Percentiles rank a stretch among this genome's conserved stretches.
phyloP scores from a whole-genome alignment of 2,113 vertebrate genomes.

The Pangasianodon gigas region DNA sequence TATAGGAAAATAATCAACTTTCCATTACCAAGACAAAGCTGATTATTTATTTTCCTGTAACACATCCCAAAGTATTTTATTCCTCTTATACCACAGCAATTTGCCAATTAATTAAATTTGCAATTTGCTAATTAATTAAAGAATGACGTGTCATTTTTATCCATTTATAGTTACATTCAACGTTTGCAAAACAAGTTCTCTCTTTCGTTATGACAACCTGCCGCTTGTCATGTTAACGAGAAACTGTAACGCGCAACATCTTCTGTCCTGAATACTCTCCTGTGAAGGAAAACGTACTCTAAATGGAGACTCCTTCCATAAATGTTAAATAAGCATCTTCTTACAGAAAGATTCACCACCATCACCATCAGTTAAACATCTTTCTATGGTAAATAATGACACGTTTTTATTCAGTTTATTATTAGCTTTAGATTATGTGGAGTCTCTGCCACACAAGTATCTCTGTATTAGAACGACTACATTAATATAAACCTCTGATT shows the following conservation, averaged over 20 bases:
- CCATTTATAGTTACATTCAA: neutral
- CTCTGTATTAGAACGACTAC: neutral
- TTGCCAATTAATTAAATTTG: neutral
- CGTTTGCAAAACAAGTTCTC: neutral
- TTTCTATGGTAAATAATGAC: neutral
- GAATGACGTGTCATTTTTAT: neutral
- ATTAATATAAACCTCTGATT: neutral
- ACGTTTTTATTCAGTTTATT: neutral
- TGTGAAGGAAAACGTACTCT: neutral
- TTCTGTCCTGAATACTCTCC: neutral
- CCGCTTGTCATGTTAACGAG: neutral
- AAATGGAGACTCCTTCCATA: neutral
- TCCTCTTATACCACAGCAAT: neutral
- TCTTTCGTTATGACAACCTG: neutral
- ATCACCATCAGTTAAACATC: neutral
- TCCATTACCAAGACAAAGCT: neutral
- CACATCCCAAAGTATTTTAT: neutral
- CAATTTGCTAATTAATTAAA: neutral
- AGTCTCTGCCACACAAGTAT: no score
- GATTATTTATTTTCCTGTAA: neutral
- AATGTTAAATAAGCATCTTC: neutral
- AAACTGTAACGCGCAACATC: neutral
- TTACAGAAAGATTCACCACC: neutral
- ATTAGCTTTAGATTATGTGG: neutral
- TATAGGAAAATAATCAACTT: neutral